phyloP scores from a whole-genome alignment of 2,113 vertebrate species.

The Pterocles burchelli region DNA sequence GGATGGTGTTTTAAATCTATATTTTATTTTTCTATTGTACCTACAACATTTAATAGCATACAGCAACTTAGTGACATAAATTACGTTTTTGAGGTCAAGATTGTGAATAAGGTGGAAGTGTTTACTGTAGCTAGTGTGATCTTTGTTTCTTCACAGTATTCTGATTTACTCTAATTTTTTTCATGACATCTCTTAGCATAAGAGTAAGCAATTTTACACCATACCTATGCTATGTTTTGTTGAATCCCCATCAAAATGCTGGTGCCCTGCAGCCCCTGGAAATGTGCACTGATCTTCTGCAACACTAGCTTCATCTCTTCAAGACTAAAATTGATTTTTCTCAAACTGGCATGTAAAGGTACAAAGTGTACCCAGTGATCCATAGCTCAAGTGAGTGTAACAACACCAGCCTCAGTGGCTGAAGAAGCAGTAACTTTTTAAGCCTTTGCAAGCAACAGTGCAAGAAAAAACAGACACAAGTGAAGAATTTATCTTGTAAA shows the following conservation, averaged over 20 bases:
- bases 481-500: slow-evolving; percentile 62
- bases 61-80: background rate
- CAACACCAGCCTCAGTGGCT: background rate
- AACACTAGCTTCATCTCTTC: slow-evolving; percentile 47
- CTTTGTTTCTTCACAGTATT: background rate
- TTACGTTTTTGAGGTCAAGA: background rate
- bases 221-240: slow-evolving; percentile 31
- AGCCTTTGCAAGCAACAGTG: slow-evolving; percentile 18
- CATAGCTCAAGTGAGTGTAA: slow-evolving; percentile 20
- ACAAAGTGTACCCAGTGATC: slow-evolving; percentile 62
- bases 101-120: background rate
- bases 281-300: slow-evolving; percentile 63
- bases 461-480: slow-evolving; percentile 22
- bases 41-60: background rate
- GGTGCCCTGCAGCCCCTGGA: slow-evolving; percentile 61
- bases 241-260: slow-evolving; percentile 14
- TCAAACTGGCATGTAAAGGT: slow-evolving; percentile 53
- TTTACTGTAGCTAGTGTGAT: background rate
- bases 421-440: slow-evolving; percentile 35
- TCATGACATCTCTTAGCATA: background rate
- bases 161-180: background rate
- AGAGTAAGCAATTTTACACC: slow-evolving; percentile 8
- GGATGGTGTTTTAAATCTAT: background rate
- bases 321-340: slow-evolving; percentile 60
- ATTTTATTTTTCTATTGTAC: background rate